Evolutionary conservation across 2,113 vertebrate genomes (phyloP).

Genomic region (Jacana jacana): DNA sequence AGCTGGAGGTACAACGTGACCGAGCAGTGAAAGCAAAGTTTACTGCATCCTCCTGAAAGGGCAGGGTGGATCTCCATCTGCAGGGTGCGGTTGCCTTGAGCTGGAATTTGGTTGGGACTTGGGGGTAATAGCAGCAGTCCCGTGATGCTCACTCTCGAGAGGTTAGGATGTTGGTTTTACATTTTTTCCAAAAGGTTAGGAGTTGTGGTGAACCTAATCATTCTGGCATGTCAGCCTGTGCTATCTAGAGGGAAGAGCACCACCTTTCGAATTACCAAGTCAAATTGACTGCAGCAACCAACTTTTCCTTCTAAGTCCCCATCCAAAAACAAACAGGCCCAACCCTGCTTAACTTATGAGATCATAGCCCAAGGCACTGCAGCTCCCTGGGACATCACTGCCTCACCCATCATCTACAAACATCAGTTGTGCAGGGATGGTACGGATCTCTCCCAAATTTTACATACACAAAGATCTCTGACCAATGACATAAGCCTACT

Average conservation of each 20-base stretch:
- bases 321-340: slow-evolving; percentile 23
- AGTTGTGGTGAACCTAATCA: neutral
- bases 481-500: slow-evolving; percentile 50
- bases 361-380: slow-evolving; percentile 9
- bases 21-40: neutral
- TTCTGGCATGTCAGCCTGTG: neutral
- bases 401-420: slow-evolving; percentile 44
- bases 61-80: slow-evolving; percentile 31
- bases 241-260: slow-evolving; percentile 49
- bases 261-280: slow-evolving; percentile 58
- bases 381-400: neutral
- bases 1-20: neutral
- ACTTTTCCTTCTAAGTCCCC: slow-evolving; percentile 22
- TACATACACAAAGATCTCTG: slow-evolving; percentile 42
- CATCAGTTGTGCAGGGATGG: slow-evolving; percentile 35
- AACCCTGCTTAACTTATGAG: slow-evolving; percentile 33
- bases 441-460: slow-evolving; percentile 11
- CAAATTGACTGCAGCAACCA: slow-evolving; percentile 40
- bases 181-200: slow-evolving; percentile 11
- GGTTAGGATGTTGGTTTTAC: slow-evolving; percentile 30
- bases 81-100: slow-evolving; percentile 5
- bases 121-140: neutral
- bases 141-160: neutral
- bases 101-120: slow-evolving; percentile 25
- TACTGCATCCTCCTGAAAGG: neutral